Conservation (phyloP, 2,888 invertebrate genomes). For the Chouioia cunea region DNA sequence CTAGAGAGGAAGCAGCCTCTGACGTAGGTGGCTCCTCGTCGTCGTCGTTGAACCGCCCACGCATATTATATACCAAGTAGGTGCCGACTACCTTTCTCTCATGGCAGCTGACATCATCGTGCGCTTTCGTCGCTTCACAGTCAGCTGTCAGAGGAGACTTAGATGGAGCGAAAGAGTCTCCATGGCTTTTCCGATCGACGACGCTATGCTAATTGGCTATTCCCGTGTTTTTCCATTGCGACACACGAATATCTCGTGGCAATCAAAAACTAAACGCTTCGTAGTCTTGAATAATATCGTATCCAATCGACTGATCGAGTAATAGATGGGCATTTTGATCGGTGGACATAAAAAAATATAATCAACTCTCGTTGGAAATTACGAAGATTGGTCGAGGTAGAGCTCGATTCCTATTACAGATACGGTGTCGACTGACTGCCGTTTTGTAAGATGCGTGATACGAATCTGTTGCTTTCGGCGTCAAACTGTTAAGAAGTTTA, state of each 20-base stretch:
- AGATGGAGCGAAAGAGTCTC: conserved; percentile 44
- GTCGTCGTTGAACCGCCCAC: conserved; percentile 2
- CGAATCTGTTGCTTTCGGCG: too few species aligned
- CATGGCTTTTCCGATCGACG: conserved; percentile 24
- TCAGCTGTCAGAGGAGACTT: conserved; percentile 46
- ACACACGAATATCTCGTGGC: too few species aligned
- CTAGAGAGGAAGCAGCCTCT: background rate
- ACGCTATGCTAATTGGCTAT: conserved; percentile 4
- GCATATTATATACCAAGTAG: conserved; percentile 24
- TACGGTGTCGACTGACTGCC: conserved; percentile 39
- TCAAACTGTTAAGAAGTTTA: too few species aligned
- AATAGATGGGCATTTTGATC: background rate
- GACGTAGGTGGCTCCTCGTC: conserved; percentile 12
- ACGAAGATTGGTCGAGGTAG: background rate
- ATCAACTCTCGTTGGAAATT: background rate
- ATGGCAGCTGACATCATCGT: conserved; percentile 43
- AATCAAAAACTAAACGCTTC: too few species aligned
- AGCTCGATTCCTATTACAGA: conserved; percentile 42
- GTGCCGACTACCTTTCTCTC: conserved; percentile 27
- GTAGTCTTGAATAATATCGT: too few species aligned
- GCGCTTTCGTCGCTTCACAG: conserved; percentile 32
- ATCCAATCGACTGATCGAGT: too few species aligned
- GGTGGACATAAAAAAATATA: conserved; percentile 1
- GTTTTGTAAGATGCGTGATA: background rate
- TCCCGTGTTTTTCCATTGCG: too few species aligned